Conservation (phyloP, 2,888 invertebrate species). For the Morpho helenor region DNA sequence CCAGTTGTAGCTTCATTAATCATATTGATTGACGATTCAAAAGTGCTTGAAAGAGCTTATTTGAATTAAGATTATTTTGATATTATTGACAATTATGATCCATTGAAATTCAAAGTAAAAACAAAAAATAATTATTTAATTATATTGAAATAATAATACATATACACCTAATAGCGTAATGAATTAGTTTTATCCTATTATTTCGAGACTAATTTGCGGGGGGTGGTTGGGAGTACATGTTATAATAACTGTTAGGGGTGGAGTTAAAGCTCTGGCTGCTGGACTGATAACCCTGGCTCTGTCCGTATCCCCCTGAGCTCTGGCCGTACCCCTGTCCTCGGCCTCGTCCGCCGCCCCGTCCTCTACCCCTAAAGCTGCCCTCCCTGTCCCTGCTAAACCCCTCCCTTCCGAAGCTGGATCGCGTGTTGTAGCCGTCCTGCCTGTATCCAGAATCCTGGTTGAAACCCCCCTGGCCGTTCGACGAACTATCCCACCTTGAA, state of each 20-base stretch:
- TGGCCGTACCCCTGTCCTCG: slow-evolving; percentile 16
- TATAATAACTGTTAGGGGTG: slow-evolving; percentile 62
- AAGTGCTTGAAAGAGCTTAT: too few species aligned
- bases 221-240: slow-evolving; percentile 65
- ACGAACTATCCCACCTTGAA: slow-evolving; percentile 29
- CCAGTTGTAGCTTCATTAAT: too few species aligned
- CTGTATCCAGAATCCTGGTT: slow-evolving; percentile 20
- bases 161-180: not conserved
- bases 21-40: too few species aligned
- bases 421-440: slow-evolving; percentile 20
- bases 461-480: slow-evolving; percentile 18
- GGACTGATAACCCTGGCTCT: slow-evolving; percentile 33
- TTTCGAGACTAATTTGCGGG: slow-evolving; percentile 10
- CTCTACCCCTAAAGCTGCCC: slow-evolving; percentile 8
- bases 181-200: not conserved
- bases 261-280: slow-evolving; percentile 19
- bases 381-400: slow-evolving; percentile 15
- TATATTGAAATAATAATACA: not conserved
- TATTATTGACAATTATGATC: not conserved
- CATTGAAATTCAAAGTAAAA: not conserved
- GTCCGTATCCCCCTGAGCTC: slow-evolving; percentile 10
- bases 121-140: not conserved
- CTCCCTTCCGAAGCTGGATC: slow-evolving; percentile 21
- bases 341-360: not conserved
- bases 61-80: too few species aligned